A percentile compares a stretch with the other conserved stretches of the same genome.
Evolutionary conservation across 53 echinoderm and acorn worm species (phyloP).

Genomic region (Arbacia lixula): DNA sequence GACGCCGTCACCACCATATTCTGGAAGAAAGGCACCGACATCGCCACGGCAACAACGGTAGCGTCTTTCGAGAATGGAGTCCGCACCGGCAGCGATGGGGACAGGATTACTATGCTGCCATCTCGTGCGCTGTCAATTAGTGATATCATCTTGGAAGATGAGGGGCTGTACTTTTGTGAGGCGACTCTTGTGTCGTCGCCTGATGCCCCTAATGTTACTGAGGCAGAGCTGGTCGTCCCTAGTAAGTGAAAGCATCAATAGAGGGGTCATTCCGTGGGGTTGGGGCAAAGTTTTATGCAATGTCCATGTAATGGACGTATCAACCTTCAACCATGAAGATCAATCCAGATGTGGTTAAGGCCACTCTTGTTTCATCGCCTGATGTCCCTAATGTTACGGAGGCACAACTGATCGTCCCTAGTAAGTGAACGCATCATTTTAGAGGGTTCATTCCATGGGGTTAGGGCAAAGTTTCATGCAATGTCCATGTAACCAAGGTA

Average conservation of each 20-base stretch:
- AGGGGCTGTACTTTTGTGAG: conserved; percentile 12
- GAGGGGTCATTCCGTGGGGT: not conserved
- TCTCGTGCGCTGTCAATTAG: not conserved
- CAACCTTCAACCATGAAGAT: too few relatives aligned
- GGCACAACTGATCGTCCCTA: too few relatives aligned
- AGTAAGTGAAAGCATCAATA: not conserved
- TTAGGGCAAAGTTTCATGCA: too few relatives aligned
- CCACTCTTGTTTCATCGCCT: too few relatives aligned
- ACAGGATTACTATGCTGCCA: conserved; percentile 15
- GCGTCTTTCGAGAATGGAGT: not conserved
- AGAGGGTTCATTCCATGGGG: too few relatives aligned
- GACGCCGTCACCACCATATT: conserved; percentile 2
- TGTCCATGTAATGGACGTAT: too few relatives aligned
- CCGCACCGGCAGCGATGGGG: conserved; percentile 15
- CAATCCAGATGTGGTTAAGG: too few relatives aligned
- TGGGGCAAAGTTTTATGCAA: too few relatives aligned
- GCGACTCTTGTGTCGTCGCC: not conserved
- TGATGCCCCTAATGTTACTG: not conserved
- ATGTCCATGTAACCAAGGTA: too few relatives aligned
- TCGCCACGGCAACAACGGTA: conserved; percentile 6
- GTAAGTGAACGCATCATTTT: too few relatives aligned
- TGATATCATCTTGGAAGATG: conserved; percentile 5
- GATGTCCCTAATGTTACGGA: too few relatives aligned
- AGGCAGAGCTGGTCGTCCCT: conserved; percentile 1
- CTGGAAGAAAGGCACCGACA: conserved; percentile 26